Evolutionary conservation across 2,797 vertebrate species (phyloP).

Genomic region (Telmatherina bonti): DNA sequence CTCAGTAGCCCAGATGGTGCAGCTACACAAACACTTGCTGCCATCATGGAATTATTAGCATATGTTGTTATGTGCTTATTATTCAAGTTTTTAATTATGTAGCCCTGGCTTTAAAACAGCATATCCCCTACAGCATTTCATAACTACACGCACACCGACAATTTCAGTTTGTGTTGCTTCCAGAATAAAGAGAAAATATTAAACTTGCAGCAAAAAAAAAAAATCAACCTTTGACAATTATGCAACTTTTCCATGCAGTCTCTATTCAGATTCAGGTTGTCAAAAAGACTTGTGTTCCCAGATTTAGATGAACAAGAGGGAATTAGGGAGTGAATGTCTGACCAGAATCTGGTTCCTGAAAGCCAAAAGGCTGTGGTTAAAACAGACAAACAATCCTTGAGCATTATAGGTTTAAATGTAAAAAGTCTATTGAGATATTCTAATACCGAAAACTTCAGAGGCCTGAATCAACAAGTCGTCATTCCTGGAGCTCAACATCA

Average conservation of each 20-base stretch:
- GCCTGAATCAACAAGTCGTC: constrained; percentile 46
- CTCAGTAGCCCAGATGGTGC: neutral
- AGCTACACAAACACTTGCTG: neutral
- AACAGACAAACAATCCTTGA: constrained; percentile 31
- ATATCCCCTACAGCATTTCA: neutral
- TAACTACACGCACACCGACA: neutral
- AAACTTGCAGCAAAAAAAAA: neutral
- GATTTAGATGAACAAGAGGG: constrained; percentile 9
- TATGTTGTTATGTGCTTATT: neutral
- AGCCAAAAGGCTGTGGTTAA: constrained; percentile 34
- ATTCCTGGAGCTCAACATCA: constrained; percentile 36
- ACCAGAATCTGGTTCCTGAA: constrained; percentile 35
- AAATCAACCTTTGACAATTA: neutral
- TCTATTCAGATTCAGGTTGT: constrained; percentile 3
- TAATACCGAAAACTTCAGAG: constrained; percentile 44
- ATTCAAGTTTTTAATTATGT: neutral
- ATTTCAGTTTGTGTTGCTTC: neutral
- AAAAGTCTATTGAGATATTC: constrained; percentile 34
- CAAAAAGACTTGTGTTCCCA: constrained; percentile 10
- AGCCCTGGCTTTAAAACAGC: neutral
- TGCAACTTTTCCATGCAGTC: neutral
- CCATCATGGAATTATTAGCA: neutral
- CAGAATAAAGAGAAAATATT: neutral
- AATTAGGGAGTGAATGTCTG: constrained; percentile 34
- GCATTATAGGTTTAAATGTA: constrained; percentile 50